phyloP scores from a whole-genome alignment of 2,888 invertebrate species.

The Dynastes grantii region DNA sequence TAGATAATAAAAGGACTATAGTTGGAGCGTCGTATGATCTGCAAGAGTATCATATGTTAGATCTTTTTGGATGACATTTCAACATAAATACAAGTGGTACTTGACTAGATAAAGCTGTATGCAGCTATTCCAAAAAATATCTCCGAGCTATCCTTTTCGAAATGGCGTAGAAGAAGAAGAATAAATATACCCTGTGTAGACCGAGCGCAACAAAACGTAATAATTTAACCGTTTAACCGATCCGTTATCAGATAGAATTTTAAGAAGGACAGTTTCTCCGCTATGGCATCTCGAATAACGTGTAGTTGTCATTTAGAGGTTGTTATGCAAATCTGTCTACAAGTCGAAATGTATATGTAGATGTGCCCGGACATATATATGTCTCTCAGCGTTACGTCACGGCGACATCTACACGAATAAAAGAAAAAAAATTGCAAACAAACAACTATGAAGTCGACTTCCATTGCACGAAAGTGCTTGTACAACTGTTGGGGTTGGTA shows the following conservation, averaged over 20 bases:
- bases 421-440: neutral
- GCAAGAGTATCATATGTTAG: no score
- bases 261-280: constrained; percentile 58
- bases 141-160: constrained; percentile 7
- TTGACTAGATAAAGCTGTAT: no score
- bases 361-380: constrained; percentile 12
- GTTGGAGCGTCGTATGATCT: no score
- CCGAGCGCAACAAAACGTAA: constrained; percentile 32
- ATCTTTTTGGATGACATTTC: no score
- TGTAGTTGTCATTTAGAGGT: constrained; percentile 59
- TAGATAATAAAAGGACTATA: no score
- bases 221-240: constrained; percentile 45
- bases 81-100: no score
- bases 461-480: no score
- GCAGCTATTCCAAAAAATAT: neutral
- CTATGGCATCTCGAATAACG: constrained; percentile 57
- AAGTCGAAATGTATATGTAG: constrained; percentile 38
- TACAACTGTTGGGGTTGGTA: no score
- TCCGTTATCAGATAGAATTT: constrained; percentile 60
- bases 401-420: constrained; percentile 2
- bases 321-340: constrained; percentile 59
- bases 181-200: constrained; percentile 19
- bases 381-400: constrained; percentile 28
- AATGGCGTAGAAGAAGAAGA: neutral
- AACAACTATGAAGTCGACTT: no score